A percentile compares a stretch with the other conserved stretches of the same genome.
Evolutionary conservation across 1,140 invertebrate genomes (phyloP).

Genomic region (Muscidifurax raptorellus): DNA sequence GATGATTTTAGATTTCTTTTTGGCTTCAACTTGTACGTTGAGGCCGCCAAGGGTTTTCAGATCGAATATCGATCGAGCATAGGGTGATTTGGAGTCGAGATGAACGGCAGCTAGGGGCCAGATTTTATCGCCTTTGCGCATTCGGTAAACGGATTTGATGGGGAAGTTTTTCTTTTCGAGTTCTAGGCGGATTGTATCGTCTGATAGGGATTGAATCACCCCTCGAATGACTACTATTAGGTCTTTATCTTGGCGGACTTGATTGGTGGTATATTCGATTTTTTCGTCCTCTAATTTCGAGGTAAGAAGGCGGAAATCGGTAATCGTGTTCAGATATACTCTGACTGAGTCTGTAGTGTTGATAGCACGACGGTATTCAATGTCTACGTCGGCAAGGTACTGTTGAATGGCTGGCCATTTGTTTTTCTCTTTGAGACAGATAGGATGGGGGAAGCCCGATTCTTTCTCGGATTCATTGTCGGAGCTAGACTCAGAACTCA

Average conservation of each 20-base stretch:
- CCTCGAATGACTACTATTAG: not conserved
- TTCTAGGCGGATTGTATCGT: not conserved
- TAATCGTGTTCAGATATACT: not conserved
- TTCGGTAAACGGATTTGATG: not conserved
- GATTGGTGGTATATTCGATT: not conserved
- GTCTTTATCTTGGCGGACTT: not conserved
- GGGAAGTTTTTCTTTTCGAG: not conserved
- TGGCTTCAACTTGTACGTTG: not conserved
- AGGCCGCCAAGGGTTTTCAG: not conserved
- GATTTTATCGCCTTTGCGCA: not conserved
- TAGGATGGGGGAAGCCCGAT: no score
- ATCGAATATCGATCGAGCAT: not conserved
- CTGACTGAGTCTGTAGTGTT: not conserved
- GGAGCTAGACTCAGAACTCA: no score
- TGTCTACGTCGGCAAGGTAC: no score
- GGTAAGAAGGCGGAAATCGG: not conserved
- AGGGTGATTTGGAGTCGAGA: not conserved
- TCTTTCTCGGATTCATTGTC: no score
- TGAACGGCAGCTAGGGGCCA: not conserved
- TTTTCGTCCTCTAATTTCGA: not conserved
- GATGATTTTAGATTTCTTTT: constrained; percentile 28
- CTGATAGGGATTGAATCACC: not conserved
- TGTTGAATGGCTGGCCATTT: no score
- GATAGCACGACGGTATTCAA: no score
- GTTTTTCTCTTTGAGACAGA: no score